phyloP scores from a whole-genome alignment of 2,797 vertebrate genomes.

The Periophthalmus magnuspinnatus region DNA sequence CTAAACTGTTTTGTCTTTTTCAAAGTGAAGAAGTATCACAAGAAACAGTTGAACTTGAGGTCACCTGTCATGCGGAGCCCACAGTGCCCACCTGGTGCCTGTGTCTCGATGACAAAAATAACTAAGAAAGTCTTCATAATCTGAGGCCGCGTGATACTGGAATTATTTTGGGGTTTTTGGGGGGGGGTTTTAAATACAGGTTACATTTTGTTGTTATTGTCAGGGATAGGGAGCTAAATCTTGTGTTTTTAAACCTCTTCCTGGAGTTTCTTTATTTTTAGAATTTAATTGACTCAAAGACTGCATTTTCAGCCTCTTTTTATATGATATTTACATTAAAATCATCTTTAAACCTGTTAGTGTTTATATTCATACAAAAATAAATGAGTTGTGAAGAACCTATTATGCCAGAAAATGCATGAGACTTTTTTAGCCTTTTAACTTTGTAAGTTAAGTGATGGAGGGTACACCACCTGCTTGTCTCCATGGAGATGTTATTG shows the following conservation, averaged over 20 bases:
- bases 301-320: no score
- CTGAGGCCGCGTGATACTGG: slow-evolving; percentile 34
- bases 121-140: slow-evolving; percentile 29
- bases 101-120: slow-evolving; percentile 32
- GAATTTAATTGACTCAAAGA: no score
- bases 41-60: slow-evolving; percentile 23
- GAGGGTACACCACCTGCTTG: neutral
- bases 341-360: neutral
- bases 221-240: no score
- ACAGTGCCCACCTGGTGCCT: slow-evolving; percentile 26
- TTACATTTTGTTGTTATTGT: no score
- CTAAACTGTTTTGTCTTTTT: neutral
- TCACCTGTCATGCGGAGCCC: slow-evolving; percentile 9
- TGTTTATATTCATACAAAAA: neutral
- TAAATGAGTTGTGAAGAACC: no score
- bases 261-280: no score
- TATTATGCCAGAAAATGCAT: no score
- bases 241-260: no score
- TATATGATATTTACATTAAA: neutral
- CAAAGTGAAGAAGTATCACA: slow-evolving; percentile 7
- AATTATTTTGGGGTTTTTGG: no score
- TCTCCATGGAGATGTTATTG: neutral
- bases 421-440: neutral
- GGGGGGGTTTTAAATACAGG: no score
- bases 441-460: neutral